A percentile compares a stretch with the other conserved stretches of the same genome.
Conservation (phyloP, 2,888 invertebrate species). For the Amiota minor region DNA sequence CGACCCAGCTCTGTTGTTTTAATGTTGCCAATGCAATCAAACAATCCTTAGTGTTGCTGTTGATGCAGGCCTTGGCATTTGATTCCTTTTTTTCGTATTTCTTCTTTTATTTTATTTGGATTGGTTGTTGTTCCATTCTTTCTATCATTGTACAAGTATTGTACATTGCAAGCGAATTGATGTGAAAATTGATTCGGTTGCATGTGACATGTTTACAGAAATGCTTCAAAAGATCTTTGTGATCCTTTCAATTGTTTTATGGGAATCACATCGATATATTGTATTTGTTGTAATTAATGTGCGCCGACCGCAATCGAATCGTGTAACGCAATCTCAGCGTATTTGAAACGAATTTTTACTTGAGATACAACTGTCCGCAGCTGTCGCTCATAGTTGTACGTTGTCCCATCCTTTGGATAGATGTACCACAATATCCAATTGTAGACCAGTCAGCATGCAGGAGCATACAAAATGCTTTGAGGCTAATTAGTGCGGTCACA, state of each 20-base stretch:
- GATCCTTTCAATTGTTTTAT: not conserved
- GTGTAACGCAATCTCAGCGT: constrained; percentile 46
- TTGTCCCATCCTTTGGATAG: constrained; percentile 6
- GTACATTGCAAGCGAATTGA: constrained; percentile 64
- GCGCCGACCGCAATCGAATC: constrained; percentile 12
- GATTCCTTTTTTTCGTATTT: not conserved
- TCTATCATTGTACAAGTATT: constrained; percentile 20
- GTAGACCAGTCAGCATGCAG: constrained; percentile 21
- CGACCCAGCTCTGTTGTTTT: not conserved
- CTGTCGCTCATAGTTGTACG: constrained; percentile 1
- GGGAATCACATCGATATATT: not conserved
- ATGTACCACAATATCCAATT: not conserved
- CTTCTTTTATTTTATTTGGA: not conserved
- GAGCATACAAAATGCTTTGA: constrained; percentile 58
- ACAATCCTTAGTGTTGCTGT: not conserved
- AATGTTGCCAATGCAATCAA: not conserved
- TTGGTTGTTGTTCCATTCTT: constrained; percentile 33
- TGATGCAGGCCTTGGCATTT: not conserved
- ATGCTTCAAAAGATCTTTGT: constrained; percentile 42
- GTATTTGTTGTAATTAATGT: constrained; percentile 29
- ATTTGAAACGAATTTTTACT: constrained; percentile 9
- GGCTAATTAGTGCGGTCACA: constrained; percentile 74
- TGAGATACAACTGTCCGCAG: constrained; percentile 10
- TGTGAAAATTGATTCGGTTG: constrained; percentile 71
- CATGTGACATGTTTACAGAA: constrained; percentile 71